Percentiles rank a stretch among this genome's conserved stretches.
These are phyloP conservation scores for Philhelius pedissequus DNA, from an alignment of 2,888 invertebrate genomes.

Conservation along the genomic window DNA sequence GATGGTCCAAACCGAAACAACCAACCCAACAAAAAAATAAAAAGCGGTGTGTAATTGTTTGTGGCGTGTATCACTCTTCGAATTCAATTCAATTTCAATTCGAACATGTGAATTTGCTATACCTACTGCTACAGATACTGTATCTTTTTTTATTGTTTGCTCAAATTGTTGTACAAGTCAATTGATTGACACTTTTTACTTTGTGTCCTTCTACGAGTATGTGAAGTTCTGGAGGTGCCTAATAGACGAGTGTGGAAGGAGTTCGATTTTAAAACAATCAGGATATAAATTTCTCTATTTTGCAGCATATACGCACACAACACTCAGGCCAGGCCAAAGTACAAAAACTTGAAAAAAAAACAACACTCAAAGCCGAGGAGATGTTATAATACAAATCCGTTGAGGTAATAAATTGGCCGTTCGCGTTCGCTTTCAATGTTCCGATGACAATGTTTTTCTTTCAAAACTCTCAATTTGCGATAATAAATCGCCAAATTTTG, in stretches of 20 bases:
- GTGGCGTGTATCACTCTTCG: constrained; percentile 63
- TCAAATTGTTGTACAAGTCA: constrained; percentile 46
- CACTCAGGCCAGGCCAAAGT: background rate
- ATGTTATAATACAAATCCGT: background rate
- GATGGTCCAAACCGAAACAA: background rate
- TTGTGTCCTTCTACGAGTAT: constrained; percentile 27
- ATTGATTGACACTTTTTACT: constrained; percentile 67
- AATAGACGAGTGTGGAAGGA: background rate
- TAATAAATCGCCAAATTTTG: constrained; percentile 69
- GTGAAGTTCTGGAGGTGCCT: background rate
- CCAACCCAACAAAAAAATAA: background rate
- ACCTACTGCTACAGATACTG: constrained; percentile 4
- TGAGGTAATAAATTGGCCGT: constrained; percentile 53
- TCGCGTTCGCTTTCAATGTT: constrained; percentile 32
- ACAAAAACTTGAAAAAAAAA: constrained; percentile 18
- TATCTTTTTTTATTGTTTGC: background rate
- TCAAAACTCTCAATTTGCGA: constrained; percentile 67
- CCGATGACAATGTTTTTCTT: constrained; percentile 54
- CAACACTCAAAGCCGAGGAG: constrained; percentile 10
- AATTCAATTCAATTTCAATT: constrained; percentile 65
- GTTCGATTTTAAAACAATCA: constrained; percentile 52
- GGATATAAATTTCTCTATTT: constrained; percentile 58
- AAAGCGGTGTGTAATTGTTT: constrained; percentile 58
- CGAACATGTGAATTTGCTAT: constrained; percentile 9
- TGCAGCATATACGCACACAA: background rate